Evolutionary conservation across 2,113 vertebrate species (phyloP).

Genomic region (Oncorhynchus mykiss): DNA sequence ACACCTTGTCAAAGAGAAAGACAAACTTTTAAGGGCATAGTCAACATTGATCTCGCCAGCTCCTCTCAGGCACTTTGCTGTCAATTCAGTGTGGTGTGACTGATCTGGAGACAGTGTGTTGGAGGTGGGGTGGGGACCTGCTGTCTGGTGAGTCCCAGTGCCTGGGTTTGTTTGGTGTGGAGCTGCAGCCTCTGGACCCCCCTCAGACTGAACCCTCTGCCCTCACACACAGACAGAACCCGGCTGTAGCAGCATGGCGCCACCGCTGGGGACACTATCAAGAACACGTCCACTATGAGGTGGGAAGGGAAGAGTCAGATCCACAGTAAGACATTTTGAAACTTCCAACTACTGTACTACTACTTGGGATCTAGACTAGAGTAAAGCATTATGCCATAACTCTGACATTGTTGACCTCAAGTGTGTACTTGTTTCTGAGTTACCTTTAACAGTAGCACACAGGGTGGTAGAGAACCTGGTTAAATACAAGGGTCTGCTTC

Average conservation of each 20-base stretch:
- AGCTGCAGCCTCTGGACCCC: slow-evolving; percentile 64
- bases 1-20: slow-evolving; percentile 27
- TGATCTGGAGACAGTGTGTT: not conserved
- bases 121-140: slow-evolving; percentile 61
- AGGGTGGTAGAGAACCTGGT: slow-evolving; percentile 50
- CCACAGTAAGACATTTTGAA: slow-evolving; percentile 8
- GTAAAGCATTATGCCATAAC: not conserved
- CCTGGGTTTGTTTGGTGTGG: slow-evolving; percentile 31
- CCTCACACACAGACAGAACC: slow-evolving; percentile 61
- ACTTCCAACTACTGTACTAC: not conserved
- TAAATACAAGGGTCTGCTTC: not conserved
- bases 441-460: slow-evolving; percentile 72
- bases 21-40: slow-evolving; percentile 3
- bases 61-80: not conserved
- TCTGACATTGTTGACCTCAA: not conserved
- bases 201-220: slow-evolving; percentile 63
- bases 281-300: slow-evolving; percentile 59
- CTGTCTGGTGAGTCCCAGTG: slow-evolving; percentile 57
- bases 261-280: slow-evolving; percentile 68
- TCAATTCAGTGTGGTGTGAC: not conserved
- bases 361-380: slow-evolving; percentile 2
- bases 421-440: not conserved
- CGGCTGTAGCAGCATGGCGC: slow-evolving; percentile 56
- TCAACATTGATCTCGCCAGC: not conserved
- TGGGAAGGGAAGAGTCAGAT: not conserved